Percentiles rank a stretch among this genome's conserved stretches.
These are phyloP conservation scores for Cantharis rustica DNA, from an alignment of 2,888 invertebrate species.

Conservation along the genomic window DNA sequence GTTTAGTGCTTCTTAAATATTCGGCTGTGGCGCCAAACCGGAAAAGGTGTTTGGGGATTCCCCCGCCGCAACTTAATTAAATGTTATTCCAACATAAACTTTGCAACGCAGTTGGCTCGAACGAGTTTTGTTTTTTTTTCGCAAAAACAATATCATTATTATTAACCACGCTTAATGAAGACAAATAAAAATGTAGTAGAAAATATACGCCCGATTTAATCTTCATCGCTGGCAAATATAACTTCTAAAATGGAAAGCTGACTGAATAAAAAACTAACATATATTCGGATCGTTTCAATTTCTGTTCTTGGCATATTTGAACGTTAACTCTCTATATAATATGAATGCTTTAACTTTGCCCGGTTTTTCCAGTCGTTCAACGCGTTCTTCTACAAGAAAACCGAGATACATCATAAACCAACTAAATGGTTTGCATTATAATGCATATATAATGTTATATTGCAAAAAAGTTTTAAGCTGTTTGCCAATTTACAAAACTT, in stretches of 20 bases:
- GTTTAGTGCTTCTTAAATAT: not conserved
- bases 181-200: slow-evolving; percentile 20
- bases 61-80: not conserved
- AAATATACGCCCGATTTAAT: slow-evolving; percentile 29
- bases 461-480: slow-evolving; percentile 52
- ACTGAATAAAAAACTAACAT: slow-evolving; percentile 52
- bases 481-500: slow-evolving; percentile 32
- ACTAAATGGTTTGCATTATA: slow-evolving; percentile 52
- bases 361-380: slow-evolving; percentile 50
- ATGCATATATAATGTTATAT: slow-evolving; percentile 59
- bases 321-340: slow-evolving; percentile 57
- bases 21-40: not conserved
- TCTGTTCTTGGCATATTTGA: slow-evolving; percentile 58
- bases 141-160: not conserved
- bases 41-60: not conserved
- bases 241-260: slow-evolving; percentile 26
- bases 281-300: slow-evolving; percentile 57
- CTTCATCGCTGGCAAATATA: slow-evolving; percentile 30
- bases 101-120: not conserved
- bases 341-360: slow-evolving; percentile 57
- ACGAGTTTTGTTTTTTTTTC: not conserved
- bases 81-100: not conserved
- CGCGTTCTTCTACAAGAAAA: slow-evolving; percentile 43
- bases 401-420: slow-evolving; percentile 40
- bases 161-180: not conserved